Evolutionary conservation across 1,140 invertebrate species (phyloP).

Genomic region (Cardiocondyla obscurior): DNA sequence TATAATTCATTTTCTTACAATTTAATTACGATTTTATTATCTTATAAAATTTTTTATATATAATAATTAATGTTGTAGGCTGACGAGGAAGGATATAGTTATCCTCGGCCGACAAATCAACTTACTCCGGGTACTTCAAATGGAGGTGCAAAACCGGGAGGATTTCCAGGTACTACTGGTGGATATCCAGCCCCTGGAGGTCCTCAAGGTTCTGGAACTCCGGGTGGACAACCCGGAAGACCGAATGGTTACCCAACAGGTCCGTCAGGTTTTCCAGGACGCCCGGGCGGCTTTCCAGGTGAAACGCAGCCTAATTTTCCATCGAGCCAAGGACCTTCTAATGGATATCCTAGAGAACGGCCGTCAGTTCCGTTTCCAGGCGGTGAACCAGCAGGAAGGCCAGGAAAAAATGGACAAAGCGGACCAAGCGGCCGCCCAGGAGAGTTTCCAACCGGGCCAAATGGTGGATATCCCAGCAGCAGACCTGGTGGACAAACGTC

Average conservation of each 20-base stretch:
- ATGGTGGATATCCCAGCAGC: conserved; percentile 64
- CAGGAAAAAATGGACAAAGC: conserved; percentile 58
- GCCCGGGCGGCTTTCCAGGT: conserved; percentile 43
- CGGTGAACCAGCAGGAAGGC: conserved; percentile 42
- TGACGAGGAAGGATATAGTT: conserved; percentile 80
- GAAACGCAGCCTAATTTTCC: conserved; percentile 59
- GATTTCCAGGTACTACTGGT: conserved; percentile 38
- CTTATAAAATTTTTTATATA: neutral
- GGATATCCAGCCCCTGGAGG: conserved; percentile 52
- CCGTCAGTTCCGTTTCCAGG: conserved; percentile 47
- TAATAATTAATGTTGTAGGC: conserved; percentile 68
- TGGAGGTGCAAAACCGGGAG: conserved; percentile 42
- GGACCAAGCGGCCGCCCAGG: conserved; percentile 49
- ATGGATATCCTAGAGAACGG: conserved; percentile 49
- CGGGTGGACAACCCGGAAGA: conserved; percentile 35
- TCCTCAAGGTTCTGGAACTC: conserved; percentile 16
- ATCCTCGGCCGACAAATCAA: conserved; percentile 77
- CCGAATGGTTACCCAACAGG: conserved; percentile 71
- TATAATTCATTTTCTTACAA: too few relatives aligned
- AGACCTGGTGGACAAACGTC: conserved; percentile 56
- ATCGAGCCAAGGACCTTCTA: conserved; percentile 69
- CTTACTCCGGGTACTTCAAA: conserved; percentile 67
- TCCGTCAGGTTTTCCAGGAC: conserved; percentile 28
- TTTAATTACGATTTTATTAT: neutral
- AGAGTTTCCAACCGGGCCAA: conserved; percentile 62